Conservation (phyloP, 2,888 invertebrate species). For the Agonopterix alstromeriana region DNA sequence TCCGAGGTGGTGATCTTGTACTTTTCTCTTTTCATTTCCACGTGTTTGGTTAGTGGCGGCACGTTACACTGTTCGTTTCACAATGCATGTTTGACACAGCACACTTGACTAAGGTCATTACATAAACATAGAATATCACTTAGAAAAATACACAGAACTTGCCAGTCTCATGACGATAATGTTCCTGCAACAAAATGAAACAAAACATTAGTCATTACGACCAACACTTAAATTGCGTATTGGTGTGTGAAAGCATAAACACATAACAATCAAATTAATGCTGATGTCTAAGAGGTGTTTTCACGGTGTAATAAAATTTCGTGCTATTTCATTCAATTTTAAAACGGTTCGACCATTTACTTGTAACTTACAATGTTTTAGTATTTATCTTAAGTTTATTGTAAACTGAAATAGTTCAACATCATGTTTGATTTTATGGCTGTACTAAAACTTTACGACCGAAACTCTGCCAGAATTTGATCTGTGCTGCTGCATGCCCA, state of each 20-base stretch:
- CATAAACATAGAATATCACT: constrained; percentile 34
- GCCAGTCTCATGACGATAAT: constrained; percentile 24
- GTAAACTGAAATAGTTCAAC: no score
- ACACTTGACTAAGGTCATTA: constrained; percentile 17
- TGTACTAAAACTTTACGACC: no score
- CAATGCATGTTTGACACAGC: constrained; percentile 25
- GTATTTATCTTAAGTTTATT: no score
- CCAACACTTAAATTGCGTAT: not conserved
- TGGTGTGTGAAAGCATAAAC: constrained; percentile 1
- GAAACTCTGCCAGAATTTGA: no score
- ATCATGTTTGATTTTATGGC: no score
- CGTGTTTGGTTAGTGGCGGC: constrained; percentile 33
- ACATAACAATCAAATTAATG: not conserved
- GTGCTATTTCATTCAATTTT: no score
- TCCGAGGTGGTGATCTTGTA: constrained; percentile 52
- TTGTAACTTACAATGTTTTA: no score
- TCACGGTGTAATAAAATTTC: no score
- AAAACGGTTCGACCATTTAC: no score
- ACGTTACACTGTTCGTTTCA: constrained; percentile 55
- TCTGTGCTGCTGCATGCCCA: not conserved
- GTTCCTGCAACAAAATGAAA: constrained; percentile 37
- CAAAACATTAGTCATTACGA: constrained; percentile 8
- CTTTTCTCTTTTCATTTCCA: constrained; percentile 76
- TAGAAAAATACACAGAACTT: constrained; percentile 23
- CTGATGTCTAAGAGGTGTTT: not conserved